phyloP scores from a whole-genome alignment of 2,888 invertebrate genomes.

The Phalera bucephala region DNA sequence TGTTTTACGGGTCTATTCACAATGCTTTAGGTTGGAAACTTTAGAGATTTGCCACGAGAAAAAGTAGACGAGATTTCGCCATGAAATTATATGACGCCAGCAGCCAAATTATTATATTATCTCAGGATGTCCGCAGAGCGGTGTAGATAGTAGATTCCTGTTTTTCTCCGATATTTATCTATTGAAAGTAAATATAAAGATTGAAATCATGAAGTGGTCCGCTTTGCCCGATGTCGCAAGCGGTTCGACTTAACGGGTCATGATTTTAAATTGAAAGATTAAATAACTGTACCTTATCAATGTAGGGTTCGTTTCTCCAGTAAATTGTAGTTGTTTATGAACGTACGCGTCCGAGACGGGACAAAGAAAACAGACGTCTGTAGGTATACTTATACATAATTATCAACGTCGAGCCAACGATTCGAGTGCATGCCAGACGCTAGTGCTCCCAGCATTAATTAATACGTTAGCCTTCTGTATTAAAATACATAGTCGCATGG shows the following conservation, averaged over 20 bases:
- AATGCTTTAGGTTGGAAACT: slow-evolving; percentile 74
- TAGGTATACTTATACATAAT: slow-evolving; percentile 16
- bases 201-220: slow-evolving; percentile 14
- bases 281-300: slow-evolving; percentile 29
- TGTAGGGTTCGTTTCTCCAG: slow-evolving; percentile 12
- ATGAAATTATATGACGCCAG: slow-evolving; percentile 53
- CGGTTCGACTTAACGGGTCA: slow-evolving; percentile 19
- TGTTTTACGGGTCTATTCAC: slow-evolving; percentile 81
- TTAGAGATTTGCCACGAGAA: slow-evolving; percentile 67
- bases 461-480: slow-evolving; percentile 43
- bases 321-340: slow-evolving; percentile 27
- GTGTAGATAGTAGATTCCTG: slow-evolving; percentile 24
- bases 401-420: slow-evolving; percentile 24
- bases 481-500: slow-evolving; percentile 44
- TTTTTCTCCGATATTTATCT: slow-evolving; percentile 22
- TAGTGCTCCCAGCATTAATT: slow-evolving; percentile 40
- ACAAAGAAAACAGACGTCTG: slow-evolving; percentile 20
- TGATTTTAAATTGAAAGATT: slow-evolving; percentile 34
- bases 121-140: slow-evolving; percentile 25
- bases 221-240: slow-evolving; percentile 15
- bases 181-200: slow-evolving; percentile 16
- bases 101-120: slow-evolving; percentile 50
- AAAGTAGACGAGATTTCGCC: slow-evolving; percentile 52
- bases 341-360: slow-evolving; percentile 6
- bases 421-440: slow-evolving; percentile 32